These are phyloP conservation scores for Pipistrellus pipistrellus DNA, from an alignment of 2,797 vertebrate species.

Conservation along the genomic window DNA sequence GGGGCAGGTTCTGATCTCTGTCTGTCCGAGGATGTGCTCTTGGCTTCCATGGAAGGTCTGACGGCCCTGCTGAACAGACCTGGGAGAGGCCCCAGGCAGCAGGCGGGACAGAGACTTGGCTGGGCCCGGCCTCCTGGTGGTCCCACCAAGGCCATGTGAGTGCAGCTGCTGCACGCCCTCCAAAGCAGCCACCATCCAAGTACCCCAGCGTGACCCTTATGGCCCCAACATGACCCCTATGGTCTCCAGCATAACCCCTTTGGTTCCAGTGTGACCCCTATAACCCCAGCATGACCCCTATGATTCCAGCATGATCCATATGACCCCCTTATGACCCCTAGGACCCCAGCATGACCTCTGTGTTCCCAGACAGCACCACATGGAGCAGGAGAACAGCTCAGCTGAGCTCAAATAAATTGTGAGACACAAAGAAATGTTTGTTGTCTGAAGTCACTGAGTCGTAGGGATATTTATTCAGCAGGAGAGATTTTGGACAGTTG, in stretches of 20 bases:
- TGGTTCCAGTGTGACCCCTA: too few species aligned
- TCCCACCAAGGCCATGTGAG: not conserved
- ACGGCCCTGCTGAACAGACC: not conserved
- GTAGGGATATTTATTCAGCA: not conserved
- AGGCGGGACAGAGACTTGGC: fast-evolving
- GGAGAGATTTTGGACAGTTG: not conserved
- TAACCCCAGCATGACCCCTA: too few species aligned
- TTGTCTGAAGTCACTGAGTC: not conserved
- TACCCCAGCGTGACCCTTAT: too few species aligned
- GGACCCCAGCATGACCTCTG: too few species aligned
- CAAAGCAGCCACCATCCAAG: not conserved
- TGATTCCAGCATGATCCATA: too few species aligned
- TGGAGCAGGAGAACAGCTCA: not conserved
- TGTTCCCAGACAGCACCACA: too few species aligned
- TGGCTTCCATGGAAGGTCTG: not conserved
- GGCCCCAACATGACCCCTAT: too few species aligned
- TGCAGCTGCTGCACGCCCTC: not conserved
- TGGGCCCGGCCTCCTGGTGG: not conserved
- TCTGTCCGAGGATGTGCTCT: not conserved
- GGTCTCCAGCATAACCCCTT: too few species aligned
- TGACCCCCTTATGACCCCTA: too few species aligned
- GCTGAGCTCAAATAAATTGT: not conserved
- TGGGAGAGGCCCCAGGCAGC: not conserved
- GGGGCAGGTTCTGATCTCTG: not conserved
- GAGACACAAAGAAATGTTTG: not conserved